phyloP scores from a whole-genome alignment of 1,140 invertebrate species.

The Rhagoletis zephyria region DNA sequence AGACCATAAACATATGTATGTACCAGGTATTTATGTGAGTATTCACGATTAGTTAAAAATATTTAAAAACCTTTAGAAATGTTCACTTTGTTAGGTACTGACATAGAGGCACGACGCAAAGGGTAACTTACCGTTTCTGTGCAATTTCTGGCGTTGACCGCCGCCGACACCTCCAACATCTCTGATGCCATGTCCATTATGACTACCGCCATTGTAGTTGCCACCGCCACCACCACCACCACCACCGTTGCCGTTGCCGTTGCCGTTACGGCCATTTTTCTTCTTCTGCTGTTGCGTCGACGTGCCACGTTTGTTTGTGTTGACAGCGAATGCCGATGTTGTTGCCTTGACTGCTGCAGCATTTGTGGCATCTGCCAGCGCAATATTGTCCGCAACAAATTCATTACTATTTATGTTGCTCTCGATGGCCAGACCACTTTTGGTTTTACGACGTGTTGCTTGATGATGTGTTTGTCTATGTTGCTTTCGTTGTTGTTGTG shows the following conservation, averaged over 20 bases:
- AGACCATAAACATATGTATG: not conserved
- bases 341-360: constrained; percentile 32
- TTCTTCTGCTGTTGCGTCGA: not conserved
- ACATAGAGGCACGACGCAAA: not conserved
- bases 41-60: not conserved
- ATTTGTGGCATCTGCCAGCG: constrained; percentile 42
- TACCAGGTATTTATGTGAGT: not conserved
- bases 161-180: constrained; percentile 16
- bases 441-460: constrained; percentile 55
- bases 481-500: constrained; percentile 7
- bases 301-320: constrained; percentile 38
- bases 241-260: constrained; percentile 35
- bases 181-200: constrained; percentile 14
- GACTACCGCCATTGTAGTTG: not conserved
- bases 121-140: constrained; percentile 57
- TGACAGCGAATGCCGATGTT: constrained; percentile 22
- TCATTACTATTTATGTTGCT: constrained; percentile 56
- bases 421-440: constrained; percentile 56
- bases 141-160: constrained; percentile 56
- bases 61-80: constrained; percentile 56
- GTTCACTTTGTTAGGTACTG: constrained; percentile 1
- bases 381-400: constrained; percentile 54
- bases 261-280: constrained; percentile 53
- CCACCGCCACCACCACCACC: not conserved
- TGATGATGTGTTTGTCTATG: constrained; percentile 47